Base-by-base conservation (phyloP, 1,140 invertebrate species). In the Thaumatotibia leucotreta region DNA sequence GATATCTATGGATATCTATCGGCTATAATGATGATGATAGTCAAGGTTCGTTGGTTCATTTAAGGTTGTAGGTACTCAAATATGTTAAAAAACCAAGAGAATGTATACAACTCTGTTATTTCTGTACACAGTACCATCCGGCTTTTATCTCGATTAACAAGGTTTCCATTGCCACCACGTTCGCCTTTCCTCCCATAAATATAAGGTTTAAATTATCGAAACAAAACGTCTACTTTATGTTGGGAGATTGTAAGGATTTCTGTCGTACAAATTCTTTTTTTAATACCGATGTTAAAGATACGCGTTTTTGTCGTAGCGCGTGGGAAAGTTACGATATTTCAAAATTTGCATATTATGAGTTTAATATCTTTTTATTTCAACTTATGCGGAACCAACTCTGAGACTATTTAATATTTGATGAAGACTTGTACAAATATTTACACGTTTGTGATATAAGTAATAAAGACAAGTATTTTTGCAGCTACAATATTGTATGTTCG, bases 71-170 rank as follows among this genome's bases (percentile, higher is more conserved):
- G n/a, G n/a, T n/a, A n/a, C n/a, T n/a, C n/a, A n/a, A n/a, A n/a
- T n/a, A n/a, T n/a, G n/a, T n/a, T n/a, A n/a, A 39, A 39, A 11
- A n/a, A 10, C 31, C 31, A 32, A 39, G 33, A n/a, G 10, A 4
- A 39, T 39, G 10, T 39, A 11, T 39, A 10, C 33, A 10, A 39
- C 14, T 39, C 33, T 3, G 10, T 9, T 39, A 32, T 10, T 5
- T 32, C 4, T 10, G 10, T 32, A 10, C 23, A 54, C 22, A 39
- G 9, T 54, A 54, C 3, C 50, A 54, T 54, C 50, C 50, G 50
- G 50, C 50, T 54, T 54, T 54, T 54, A 54, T 54, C 50, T 23
- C 20, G 50, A 54, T 54, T 54, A 54, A 54, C 50, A 54, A 54
- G 23, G 23, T 54, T 54, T 54, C 10, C 27, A 27, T 24, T 24